Evolutionary conservation across 2,113 vertebrate species (phyloP).

Genomic region (Lophius piscatorius): DNA sequence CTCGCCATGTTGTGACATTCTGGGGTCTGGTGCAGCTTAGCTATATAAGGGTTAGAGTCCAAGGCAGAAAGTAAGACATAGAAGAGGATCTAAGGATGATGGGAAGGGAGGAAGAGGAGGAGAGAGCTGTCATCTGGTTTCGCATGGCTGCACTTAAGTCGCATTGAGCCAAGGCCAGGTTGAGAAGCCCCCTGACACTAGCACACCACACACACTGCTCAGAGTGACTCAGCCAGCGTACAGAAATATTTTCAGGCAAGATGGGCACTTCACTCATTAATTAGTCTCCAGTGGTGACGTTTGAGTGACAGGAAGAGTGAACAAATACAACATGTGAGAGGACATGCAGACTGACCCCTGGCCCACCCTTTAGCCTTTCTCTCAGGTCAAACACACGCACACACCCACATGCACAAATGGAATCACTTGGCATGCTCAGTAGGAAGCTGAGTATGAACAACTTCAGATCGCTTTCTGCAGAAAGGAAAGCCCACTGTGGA

Average conservation of each 20-base stretch:
- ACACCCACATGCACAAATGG: constrained; percentile 24
- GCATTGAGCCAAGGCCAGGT: constrained; percentile 36
- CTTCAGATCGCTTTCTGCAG: constrained; percentile 3
- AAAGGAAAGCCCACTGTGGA: not conserved
- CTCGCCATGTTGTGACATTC: constrained; percentile 27
- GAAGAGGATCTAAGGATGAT: constrained; percentile 40
- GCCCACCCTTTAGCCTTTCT: not conserved
- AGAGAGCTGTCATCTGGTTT: constrained; percentile 75
- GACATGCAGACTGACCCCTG: constrained; percentile 45
- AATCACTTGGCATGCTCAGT: constrained; percentile 16
- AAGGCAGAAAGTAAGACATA: constrained; percentile 36
- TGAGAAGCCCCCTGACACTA: constrained; percentile 3
- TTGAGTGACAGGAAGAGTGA: constrained; percentile 64
- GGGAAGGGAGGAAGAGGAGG: constrained; percentile 34
- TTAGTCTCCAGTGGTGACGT: constrained; percentile 63
- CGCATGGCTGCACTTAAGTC: constrained; percentile 69
- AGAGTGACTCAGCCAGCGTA: constrained; percentile 29
- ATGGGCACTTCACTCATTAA: constrained; percentile 72
- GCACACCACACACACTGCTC: constrained; percentile 19
- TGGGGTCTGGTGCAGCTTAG: constrained; percentile 22
- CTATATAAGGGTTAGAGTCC: constrained; percentile 28
- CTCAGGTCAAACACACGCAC: constrained; percentile 9
- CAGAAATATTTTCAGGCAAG: constrained; percentile 63
- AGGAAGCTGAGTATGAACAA: constrained; percentile 19
- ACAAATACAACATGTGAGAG: constrained; percentile 58